Evolutionary conservation across 92 coral and sea anemone genomes (phyloP).

Genomic region (Siderastrea radians): DNA sequence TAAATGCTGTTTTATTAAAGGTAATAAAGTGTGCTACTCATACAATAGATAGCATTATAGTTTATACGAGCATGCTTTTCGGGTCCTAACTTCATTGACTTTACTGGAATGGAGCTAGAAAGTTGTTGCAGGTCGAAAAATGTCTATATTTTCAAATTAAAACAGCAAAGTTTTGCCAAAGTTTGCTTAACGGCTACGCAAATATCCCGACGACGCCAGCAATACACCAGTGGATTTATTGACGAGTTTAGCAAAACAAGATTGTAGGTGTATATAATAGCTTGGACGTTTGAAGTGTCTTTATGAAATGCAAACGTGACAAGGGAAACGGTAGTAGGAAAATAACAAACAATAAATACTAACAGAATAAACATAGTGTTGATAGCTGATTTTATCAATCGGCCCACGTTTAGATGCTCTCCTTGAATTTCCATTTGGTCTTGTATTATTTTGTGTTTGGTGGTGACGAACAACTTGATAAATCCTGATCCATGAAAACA

Average conservation of each 20-base stretch:
- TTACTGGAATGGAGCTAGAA: too few species aligned
- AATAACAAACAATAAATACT: not conserved
- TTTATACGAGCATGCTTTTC: too few species aligned
- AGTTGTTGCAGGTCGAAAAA: too few species aligned
- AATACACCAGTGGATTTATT: not conserved
- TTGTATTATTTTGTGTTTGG: not conserved
- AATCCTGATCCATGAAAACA: not conserved
- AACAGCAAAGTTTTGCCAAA: too few species aligned
- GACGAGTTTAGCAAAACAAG: not conserved
- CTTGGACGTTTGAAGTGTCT: not conserved
- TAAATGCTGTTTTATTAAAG: too few species aligned
- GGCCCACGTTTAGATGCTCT: not conserved
- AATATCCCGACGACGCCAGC: not conserved
- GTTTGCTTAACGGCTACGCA: not conserved
- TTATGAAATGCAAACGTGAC: not conserved
- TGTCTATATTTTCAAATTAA: too few species aligned
- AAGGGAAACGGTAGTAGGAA: not conserved
- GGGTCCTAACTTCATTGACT: too few species aligned
- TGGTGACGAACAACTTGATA: not conserved
- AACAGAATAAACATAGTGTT: not conserved
- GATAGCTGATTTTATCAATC: not conserved
- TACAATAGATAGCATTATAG: too few species aligned
- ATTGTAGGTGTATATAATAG: not conserved
- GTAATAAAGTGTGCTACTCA: too few species aligned
- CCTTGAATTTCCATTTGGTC: not conserved